phyloP scores from a whole-genome alignment of 2,113 vertebrate genomes.

The Hypanus sabinus region DNA sequence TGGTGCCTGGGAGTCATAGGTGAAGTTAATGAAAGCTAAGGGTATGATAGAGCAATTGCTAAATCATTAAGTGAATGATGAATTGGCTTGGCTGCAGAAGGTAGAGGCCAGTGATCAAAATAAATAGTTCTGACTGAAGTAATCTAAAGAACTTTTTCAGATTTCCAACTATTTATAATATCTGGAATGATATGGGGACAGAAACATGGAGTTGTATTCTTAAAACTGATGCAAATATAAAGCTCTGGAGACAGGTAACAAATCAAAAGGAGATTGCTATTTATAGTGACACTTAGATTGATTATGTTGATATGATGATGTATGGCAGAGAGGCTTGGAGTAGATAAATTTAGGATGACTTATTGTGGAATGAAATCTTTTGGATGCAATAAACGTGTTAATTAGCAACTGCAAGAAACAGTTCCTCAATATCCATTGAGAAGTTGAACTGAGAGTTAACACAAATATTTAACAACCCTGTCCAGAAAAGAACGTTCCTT shows the following conservation, averaged over 20 bases:
- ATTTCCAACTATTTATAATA: not conserved
- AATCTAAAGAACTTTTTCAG: not conserved
- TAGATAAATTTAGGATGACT: not conserved
- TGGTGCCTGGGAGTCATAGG: not conserved
- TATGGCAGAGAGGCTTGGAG: not conserved
- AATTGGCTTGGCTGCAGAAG: not conserved
- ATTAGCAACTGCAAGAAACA: not conserved
- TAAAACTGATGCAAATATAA: not conserved
- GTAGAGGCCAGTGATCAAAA: not conserved
- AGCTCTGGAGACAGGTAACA: not conserved
- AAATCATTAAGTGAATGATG: not conserved
- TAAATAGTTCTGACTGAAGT: not conserved
- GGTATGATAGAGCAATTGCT: not conserved
- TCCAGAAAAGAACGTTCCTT: not conserved
- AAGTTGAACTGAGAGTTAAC: not conserved
- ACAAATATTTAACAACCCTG: not conserved
- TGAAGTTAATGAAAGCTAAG: not conserved
- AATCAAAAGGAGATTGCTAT: not conserved
- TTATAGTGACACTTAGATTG: not conserved
- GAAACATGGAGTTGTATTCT: not conserved
- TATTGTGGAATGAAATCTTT: not conserved
- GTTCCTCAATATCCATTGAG: not conserved
- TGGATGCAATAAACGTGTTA: not conserved
- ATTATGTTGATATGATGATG: not conserved
- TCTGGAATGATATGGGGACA: not conserved